Evolutionary conservation across 2,797 vertebrate species (phyloP).

Genomic region (Delichon dasypus): DNA sequence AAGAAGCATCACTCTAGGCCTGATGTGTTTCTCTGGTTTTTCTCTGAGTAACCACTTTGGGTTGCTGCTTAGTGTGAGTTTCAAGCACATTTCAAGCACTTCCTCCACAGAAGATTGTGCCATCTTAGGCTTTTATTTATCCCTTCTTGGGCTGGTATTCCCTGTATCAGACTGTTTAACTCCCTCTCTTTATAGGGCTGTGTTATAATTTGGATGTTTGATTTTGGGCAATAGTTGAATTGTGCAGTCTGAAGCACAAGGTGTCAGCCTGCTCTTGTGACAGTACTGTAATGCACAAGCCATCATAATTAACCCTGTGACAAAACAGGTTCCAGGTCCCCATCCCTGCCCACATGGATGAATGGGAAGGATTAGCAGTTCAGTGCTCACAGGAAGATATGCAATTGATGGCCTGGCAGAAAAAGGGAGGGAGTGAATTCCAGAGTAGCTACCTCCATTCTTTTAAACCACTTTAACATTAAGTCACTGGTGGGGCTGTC

Average conservation of each 20-base stretch:
- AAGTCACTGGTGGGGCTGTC: neutral
- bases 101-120: neutral
- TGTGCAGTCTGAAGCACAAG: neutral
- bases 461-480: neutral
- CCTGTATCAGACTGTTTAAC: neutral
- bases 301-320: neutral
- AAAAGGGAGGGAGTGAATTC: neutral
- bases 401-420: neutral
- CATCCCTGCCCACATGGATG: neutral
- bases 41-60: neutral
- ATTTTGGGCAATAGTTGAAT: neutral
- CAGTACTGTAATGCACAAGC: neutral
- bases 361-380: neutral
- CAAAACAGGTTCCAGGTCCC: neutral
- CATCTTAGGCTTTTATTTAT: neutral
- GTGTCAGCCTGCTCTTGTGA: neutral
- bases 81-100: neutral
- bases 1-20: neutral
- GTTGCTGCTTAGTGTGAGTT: neutral
- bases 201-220: neutral
- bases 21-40: neutral
- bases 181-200: neutral
- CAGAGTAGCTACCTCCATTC: neutral
- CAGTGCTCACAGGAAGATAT: neutral
- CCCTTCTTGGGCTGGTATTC: neutral